Percentiles rank a stretch among this genome's conserved stretches.
phyloP scores from a whole-genome alignment of 1,140 invertebrate species.

The Drosophila varians region DNA sequence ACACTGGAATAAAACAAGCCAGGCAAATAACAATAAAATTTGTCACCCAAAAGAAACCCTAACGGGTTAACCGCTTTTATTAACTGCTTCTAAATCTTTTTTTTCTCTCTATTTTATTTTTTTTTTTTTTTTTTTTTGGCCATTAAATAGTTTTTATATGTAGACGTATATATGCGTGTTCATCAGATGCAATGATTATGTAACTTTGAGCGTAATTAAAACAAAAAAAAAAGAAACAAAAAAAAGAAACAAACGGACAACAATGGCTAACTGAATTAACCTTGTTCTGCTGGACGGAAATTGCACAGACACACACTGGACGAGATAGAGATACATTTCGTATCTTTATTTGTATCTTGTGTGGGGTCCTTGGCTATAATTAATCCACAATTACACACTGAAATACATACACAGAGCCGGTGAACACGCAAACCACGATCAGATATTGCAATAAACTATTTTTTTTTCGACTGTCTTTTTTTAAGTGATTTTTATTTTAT shows the following conservation, averaged over 20 bases:
- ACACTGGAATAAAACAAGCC: conserved; percentile 2
- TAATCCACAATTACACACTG: conserved; percentile 76
- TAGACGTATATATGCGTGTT: conserved; percentile 42
- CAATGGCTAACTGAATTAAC: conserved; percentile 78
- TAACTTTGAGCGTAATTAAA: conserved; percentile 73
- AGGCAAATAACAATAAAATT: conserved; percentile 7
- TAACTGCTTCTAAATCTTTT: not conserved
- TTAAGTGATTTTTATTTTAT: not conserved
- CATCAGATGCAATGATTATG: conserved; percentile 67
- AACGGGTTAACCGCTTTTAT: conserved; percentile 11
- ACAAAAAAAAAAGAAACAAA: conserved; percentile 28
- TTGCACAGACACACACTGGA: conserved; percentile 49
- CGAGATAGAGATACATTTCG: conserved; percentile 67
- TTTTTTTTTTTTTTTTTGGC: not conserved
- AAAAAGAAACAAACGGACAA: conserved; percentile 5
- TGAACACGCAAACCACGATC: conserved; percentile 55
- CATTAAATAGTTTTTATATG: conserved; percentile 14
- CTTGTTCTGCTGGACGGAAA: conserved; percentile 74
- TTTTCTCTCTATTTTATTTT: not conserved
- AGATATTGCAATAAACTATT: conserved; percentile 28
- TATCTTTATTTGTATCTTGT: conserved; percentile 78
- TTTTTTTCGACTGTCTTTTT: conserved; percentile 3
- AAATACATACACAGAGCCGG: conserved; percentile 10
- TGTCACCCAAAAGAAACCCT: conserved; percentile 28
- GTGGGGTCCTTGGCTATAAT: conserved; percentile 76